Evolutionary conservation across 92 coral and sea anemone species (phyloP), one percentile per base, ranked within the genome.

Genomic region (Phenganax stokvisi): DNA sequence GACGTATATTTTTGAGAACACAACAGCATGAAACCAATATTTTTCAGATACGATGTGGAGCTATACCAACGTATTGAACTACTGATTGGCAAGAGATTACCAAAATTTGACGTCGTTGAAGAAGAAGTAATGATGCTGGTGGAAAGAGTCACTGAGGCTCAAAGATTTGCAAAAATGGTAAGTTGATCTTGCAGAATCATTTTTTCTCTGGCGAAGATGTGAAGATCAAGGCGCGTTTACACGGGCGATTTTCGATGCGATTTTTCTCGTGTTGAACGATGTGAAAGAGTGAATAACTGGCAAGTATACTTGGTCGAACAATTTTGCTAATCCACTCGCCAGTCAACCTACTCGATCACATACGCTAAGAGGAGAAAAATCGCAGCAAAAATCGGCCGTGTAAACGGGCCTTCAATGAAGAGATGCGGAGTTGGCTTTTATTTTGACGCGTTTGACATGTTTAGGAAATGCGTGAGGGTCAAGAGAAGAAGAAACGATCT

Each of bases 101-200:
- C 98, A 11, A 78, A 81, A 57, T 94, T 88, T 63, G 94, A 90
- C 9, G 90, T 96, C 12, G 97, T 92, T 20, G 98, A 94, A 83
- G 98, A 91, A 51, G 98, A 94, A 84, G 98, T 94, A 31, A 87
- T 94, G 94, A 73, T 94, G 84, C 79, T 94, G 84, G 90, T 92
- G 87, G 98, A 94, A 54, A 82, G 98, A 72, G 98, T 94, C 65
- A 88, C 92, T n/a, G 98, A 94, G 57, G 97, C 98, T 12, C 98
- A 94, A 80, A 81, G 98, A 87, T 89, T 81, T 83, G 98, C 98
- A 15, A 89, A 84, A 85, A 94, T 94, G 97, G 98, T 93, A 66
- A 70, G 89, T 75, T 30, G 3, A 5, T 1, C 47, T 37, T 37
- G 47, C 47, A 37, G 5, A 37, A 37, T 37, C 5, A 5, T 37